Evolutionary conservation across 2,797 vertebrate genomes (phyloP), one percentile per base, ranked within the genome.

Genomic region (Siniperca scherzeri): DNA sequence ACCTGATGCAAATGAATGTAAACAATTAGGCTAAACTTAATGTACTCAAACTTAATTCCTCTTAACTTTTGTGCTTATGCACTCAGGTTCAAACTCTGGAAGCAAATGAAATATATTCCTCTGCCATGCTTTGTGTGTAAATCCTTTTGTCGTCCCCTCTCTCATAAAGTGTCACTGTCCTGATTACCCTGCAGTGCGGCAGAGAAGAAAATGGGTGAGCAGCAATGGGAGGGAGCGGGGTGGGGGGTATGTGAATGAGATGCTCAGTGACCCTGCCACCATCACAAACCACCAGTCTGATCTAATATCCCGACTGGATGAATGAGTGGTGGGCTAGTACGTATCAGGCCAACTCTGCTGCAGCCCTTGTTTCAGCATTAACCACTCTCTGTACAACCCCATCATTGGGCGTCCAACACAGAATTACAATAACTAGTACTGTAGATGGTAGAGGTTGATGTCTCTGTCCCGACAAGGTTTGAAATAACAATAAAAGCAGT

Each of bases 261-360:
- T 96, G 95, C 93, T 96, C 94, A 95, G 87, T 96, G 96, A 96
- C 95, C 94, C 90, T 89, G 86, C 91, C 91, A 93, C 87, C 89
- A 90, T 95, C 93, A 92, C 91, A 92, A 95, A 94, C 90, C 93
- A 93, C 90, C 89, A 93, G 93, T 95, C 95, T 92, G 91, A 96
- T 96, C 95, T 94, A 93, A 96, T 96, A 93, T 94, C 91, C 91
- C 90, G 89, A 88, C 89, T 85, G 90, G 85, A 84, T 92, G 92
- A 90, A 84, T 82, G 92, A 94, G 90, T 71, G 76, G 89, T 80
- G 90, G 78, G 76, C 89, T 74, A 71, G 78, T 84, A 82, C 91
- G 83, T 70, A 89, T 85, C 88, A 91, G 86, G 83, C 76, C 82
- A 85, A 80, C 84, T 72, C 86, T 84, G 81, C 70, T 77, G 82